phyloP scores from a whole-genome alignment of 1,140 invertebrate species.

The Gonatopus flavifemur region DNA sequence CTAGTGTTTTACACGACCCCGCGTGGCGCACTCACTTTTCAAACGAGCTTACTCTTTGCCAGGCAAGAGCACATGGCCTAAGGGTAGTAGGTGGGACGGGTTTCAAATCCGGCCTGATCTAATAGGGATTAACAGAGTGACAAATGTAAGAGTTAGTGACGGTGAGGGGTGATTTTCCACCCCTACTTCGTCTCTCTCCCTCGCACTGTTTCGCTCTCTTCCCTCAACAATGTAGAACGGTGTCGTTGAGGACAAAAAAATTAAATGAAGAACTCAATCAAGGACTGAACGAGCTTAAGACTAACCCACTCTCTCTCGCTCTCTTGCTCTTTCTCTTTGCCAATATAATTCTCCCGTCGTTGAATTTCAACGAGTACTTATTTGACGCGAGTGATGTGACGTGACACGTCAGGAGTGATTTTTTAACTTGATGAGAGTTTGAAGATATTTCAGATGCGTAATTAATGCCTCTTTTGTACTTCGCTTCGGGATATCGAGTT shows the following conservation, averaged over 20 bases:
- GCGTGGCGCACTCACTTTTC: conserved; percentile 41
- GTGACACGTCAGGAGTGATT: too few species aligned
- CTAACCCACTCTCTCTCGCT: too few species aligned
- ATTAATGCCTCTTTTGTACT: too few species aligned
- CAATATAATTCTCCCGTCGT: not conserved
- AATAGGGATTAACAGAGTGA: conserved; percentile 49
- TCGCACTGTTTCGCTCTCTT: too few species aligned
- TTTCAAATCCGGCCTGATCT: conserved; percentile 44
- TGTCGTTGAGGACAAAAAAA: conserved; percentile 3
- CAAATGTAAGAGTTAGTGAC: conserved; percentile 46
- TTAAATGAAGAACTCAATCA: conserved; percentile 22
- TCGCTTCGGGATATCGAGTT: too few species aligned
- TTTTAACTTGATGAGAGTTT: too few species aligned
- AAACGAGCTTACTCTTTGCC: conserved; percentile 46
- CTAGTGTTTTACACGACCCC: conserved; percentile 30
- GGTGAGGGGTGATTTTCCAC: conserved; percentile 15
- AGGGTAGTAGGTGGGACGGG: conserved; percentile 13
- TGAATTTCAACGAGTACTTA: conserved; percentile 3
- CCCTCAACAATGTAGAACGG: too few species aligned
- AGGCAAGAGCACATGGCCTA: conserved; percentile 34
- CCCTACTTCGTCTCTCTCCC: not conserved
- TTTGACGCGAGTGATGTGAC: too few species aligned
- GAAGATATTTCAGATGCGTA: too few species aligned
- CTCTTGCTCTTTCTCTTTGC: too few species aligned
- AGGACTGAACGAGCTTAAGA: too few species aligned